A percentile compares a stretch with the other conserved stretches of the same genome.
phyloP scores from a whole-genome alignment of 2,888 invertebrate species.

The Drosophila paranaensis region DNA sequence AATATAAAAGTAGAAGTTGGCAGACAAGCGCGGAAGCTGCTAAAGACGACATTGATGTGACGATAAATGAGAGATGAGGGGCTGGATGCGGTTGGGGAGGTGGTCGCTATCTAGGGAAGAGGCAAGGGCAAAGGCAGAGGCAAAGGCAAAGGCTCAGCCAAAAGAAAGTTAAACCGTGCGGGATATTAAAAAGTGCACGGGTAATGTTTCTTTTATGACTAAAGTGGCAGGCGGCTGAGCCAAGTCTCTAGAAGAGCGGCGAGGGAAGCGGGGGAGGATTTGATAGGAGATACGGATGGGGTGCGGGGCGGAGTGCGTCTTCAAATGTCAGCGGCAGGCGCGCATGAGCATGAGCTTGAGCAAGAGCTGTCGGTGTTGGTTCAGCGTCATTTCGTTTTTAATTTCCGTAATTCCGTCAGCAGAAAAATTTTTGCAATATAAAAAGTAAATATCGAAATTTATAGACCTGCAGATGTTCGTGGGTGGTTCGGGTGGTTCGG shows the following conservation, averaged over 20 bases:
- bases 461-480: constrained; percentile 82
- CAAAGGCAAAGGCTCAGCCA: constrained; percentile 5
- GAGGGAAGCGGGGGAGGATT: not conserved
- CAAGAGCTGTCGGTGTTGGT: constrained; percentile 54
- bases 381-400: constrained; percentile 84
- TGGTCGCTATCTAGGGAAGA: not conserved
- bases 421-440: constrained; percentile 85
- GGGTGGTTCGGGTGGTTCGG: not conserved
- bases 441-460: constrained; percentile 85
- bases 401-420: constrained; percentile 85
- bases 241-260: constrained; percentile 10
- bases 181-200: constrained; percentile 84
- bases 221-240: constrained; percentile 68
- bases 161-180: constrained; percentile 82
- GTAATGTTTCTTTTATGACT: constrained; percentile 78
- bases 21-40: constrained; percentile 30
- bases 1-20: constrained; percentile 68
- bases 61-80: constrained; percentile 1
- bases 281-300: not conserved
- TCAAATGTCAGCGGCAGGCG: constrained; percentile 71
- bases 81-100: not conserved
- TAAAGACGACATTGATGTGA: constrained; percentile 39
- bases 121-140: not conserved
- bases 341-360: constrained; percentile 69
- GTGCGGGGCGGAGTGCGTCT: constrained; percentile 13